Base-by-base conservation (phyloP, 1,140 invertebrate genomes). In the Neotoxoptera formosana region DNA sequence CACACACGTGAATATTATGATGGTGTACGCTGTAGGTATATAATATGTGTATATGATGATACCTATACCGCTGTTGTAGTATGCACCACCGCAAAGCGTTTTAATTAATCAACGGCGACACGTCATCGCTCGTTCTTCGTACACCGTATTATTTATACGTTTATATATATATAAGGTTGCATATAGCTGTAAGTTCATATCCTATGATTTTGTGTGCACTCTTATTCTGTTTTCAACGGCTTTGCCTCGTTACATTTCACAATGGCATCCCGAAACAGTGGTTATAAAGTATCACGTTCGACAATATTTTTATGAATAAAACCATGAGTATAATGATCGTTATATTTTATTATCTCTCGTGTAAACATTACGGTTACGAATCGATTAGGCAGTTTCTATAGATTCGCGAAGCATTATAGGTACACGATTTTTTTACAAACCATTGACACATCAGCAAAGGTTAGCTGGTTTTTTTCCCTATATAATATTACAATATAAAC, bases 31-130 rank as follows among this genome's bases (percentile, higher is more conserved):
- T 51, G 23, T 34, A 34, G 2, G 25, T 88, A 36, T 51, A 20
- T n/a, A n/a, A n/a, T n/a, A n/a, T n/a, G n/a, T 47, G 86, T 36
- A 23, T n/a, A n/a, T n/a, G n/a, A n/a, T 36, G 47, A 23, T 41
- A 47, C 45, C n/a, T 25, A 25, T 67, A 76, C n/a, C 11, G 23
- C 60, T 67, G 60, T 25, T 67, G 60, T 30, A 34, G 9, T 51
- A 51, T 53, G 48, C 88, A 41, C 53, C 89, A 45, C 53, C 89
- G 36, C 56, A 45, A 90, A 90, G 53, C 23, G 89, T 67, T 90
- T 90, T 90, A 90, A 90, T 90, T 90, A 67, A 67, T 67, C 53
- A 45, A 67, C 41, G 53, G 20, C 14, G 56, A 90, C 88, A 41
- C 88, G 51, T 90, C 88, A 90, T 60, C 88, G 88, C 6, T 67